Conservation (phyloP, 1,140 invertebrate genomes). For the Lamellibrachia luymesi region DNA sequence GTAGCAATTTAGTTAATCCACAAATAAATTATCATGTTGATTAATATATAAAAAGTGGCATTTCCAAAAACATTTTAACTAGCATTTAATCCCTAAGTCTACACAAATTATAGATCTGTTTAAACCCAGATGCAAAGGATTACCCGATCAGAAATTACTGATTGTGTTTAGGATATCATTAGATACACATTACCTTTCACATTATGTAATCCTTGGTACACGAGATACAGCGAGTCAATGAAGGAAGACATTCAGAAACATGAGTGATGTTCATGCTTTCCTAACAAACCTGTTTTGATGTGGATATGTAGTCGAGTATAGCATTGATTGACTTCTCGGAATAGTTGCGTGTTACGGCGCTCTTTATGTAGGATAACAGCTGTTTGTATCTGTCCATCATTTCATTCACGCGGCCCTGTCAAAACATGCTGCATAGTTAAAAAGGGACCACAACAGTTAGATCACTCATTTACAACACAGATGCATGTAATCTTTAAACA, state of each 20-base stretch:
- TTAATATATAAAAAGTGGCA: too few relatives aligned
- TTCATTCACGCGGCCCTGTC: constrained; percentile 85
- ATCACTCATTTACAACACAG: background rate
- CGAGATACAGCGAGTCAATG: too few relatives aligned
- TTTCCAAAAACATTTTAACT: too few relatives aligned
- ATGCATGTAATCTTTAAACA: background rate
- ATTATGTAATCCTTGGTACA: too few relatives aligned
- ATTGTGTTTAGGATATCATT: too few relatives aligned
- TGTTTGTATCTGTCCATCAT: constrained; percentile 98
- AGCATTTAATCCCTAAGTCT: too few relatives aligned
- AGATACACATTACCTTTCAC: too few relatives aligned
- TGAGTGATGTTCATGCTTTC: background rate
- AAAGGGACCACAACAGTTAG: background rate
- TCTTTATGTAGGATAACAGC: constrained; percentile 96
- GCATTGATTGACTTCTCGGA: constrained; percentile 99
- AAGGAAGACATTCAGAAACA: background rate
- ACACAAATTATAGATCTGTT: too few relatives aligned
- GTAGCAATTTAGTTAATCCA: too few relatives aligned
- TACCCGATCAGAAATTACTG: too few relatives aligned
- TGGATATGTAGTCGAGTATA: constrained; percentile 98
- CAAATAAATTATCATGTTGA: too few relatives aligned
- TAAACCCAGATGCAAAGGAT: too few relatives aligned
- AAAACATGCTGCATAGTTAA: background rate
- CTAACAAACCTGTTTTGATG: constrained; percentile 88
- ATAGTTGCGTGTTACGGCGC: constrained; percentile 97